Conservation (phyloP, 2,888 invertebrate genomes). For the Monoplex corrugatus region DNA sequence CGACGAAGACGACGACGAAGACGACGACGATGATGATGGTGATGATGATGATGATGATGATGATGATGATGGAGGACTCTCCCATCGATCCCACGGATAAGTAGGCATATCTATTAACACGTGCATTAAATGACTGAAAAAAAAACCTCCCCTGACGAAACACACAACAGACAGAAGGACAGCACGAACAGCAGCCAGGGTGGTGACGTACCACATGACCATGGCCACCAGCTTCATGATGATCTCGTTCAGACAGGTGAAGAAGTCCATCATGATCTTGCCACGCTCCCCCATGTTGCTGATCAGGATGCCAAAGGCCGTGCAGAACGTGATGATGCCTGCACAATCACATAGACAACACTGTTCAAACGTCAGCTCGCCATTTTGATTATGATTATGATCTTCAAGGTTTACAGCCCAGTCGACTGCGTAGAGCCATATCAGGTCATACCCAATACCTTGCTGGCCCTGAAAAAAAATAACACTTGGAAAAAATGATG, state of each 20-base stretch:
- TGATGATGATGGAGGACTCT: too few species aligned
- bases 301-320: constrained; percentile 85
- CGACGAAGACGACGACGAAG: not conserved
- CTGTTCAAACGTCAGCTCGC: not conserved
- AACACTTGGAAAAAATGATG: too few species aligned
- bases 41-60: too few species aligned
- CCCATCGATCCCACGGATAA: not conserved
- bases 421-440: too few species aligned
- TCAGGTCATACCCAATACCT: too few species aligned
- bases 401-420: too few species aligned
- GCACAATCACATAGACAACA: constrained; percentile 51
- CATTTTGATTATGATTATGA: too few species aligned
- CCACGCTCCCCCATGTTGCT: constrained; percentile 84
- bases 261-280: constrained; percentile 85
- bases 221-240: constrained; percentile 85
- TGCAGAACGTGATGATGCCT: constrained; percentile 85
- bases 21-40: too few species aligned
- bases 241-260: constrained; percentile 85
- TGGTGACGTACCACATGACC: constrained; percentile 84
- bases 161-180: not conserved
- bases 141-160: not conserved
- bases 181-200: too few species aligned
- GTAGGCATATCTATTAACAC: not conserved
- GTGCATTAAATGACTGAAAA: not conserved
- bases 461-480: too few species aligned